Evolutionary conservation across 2,113 vertebrate species (phyloP).

Genomic region (Lagopus muta): DNA sequence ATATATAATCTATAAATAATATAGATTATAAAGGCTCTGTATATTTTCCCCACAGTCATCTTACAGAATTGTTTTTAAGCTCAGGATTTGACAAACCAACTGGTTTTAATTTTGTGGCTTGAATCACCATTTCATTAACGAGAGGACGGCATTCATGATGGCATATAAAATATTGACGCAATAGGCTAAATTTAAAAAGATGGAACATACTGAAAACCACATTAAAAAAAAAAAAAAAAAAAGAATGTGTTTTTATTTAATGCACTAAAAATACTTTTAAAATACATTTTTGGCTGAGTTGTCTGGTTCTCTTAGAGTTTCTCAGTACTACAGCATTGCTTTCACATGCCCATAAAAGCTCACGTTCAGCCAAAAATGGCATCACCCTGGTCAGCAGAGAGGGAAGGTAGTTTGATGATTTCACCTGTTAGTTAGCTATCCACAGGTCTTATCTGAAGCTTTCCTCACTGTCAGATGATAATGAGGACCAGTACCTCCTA

Average conservation of each 20-base stretch:
- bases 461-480: constrained; percentile 23
- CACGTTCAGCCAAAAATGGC: background rate
- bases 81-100: constrained; percentile 15
- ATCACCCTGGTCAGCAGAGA: background rate
- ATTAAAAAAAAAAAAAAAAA: constrained; percentile 28
- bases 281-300: constrained; percentile 58
- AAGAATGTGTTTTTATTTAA: constrained; percentile 53
- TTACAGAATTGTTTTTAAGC: constrained; percentile 12
- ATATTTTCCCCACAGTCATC: background rate
- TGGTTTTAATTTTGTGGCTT: constrained; percentile 75
- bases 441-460: constrained; percentile 47
- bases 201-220: constrained; percentile 45
- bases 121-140: constrained; percentile 72
- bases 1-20: too few species aligned
- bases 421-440: constrained; percentile 34
- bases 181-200: constrained; percentile 69
- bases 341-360: constrained; percentile 47
- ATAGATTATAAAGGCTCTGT: rapidly evolving
- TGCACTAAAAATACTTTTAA: constrained; percentile 56
- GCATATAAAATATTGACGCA: constrained; percentile 70
- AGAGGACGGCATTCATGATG: constrained; percentile 64
- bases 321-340: background rate
- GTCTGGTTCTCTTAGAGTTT: constrained; percentile 17
- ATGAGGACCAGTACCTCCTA: constrained; percentile 4
- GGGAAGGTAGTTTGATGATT: background rate